Base-by-base conservation (phyloP, 2,113 vertebrate genomes). In the Calypte anna region DNA sequence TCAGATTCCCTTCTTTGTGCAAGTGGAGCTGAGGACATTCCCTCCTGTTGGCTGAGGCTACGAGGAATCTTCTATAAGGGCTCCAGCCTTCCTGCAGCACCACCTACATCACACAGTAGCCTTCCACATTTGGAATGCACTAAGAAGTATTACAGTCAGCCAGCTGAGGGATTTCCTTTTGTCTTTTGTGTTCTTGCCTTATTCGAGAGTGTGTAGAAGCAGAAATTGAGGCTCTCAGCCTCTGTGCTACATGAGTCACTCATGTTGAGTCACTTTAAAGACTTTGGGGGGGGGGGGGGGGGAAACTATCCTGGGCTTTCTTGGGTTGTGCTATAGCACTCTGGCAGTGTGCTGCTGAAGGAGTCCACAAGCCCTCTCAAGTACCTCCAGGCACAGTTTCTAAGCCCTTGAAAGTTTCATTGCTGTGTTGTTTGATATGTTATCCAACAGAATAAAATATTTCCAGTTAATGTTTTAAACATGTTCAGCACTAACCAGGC, bases 391-490 rank as follows among this genome's bases (percentile, higher is more conserved):
- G 88, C 94, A 78, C 66, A 78, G 40, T 84, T 95, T 88, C 91
- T 13, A 68, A 95, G 82, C 86, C 82, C 92, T 88, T 96, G 79
- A 82, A 96, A 96, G 80, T 95, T 95, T 95, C 76, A 62, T 88
- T 74, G 53, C 91, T 25, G 5, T 64, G 86, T 94, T 94, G 90
- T 94, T 96, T 97, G 96, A 93, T 97, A 93, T 1, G 30, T 76
- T 96, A 94, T 96, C 94, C 95, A 96, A 96, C 73, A 84, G 94
- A 96, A 96, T 96, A 92, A 96, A 96, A 94, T 86, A 96, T 96
- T 94, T 93, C 90, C 80, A 58, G 57, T 94, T 72, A 83, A 96
- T 95, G 82, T 96, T 97, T 96, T 93, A 96, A 97, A 94, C 90
- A 96, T 91, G 90, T 72, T 80, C 64, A 57, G 88, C 73, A 38